Percentiles rank a stretch among this genome's conserved stretches.
Evolutionary conservation across 2,888 invertebrate genomes (phyloP).

Genomic region (Podotricha telesiphe): DNA sequence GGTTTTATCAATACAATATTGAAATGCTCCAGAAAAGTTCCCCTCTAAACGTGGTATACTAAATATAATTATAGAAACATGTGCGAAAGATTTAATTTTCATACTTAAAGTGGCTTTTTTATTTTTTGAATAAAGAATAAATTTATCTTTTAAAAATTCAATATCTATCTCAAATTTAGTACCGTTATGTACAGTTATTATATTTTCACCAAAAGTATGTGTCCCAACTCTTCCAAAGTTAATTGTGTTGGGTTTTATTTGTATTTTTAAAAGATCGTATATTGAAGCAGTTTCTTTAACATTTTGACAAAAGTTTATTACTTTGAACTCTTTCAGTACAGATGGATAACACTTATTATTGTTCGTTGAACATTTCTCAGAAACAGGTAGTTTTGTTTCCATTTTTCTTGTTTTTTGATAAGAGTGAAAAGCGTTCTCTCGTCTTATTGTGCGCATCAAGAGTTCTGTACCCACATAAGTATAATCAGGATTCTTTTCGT

Average conservation of each 20-base stretch:
- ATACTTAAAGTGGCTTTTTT: slow-evolving; percentile 52
- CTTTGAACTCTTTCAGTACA: slow-evolving; percentile 42
- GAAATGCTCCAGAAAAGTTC: slow-evolving; percentile 56
- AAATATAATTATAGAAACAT: slow-evolving; percentile 55
- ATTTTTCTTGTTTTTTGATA: slow-evolving; percentile 55
- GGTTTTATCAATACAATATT: slow-evolving; percentile 64
- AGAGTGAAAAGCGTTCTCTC: slow-evolving; percentile 53
- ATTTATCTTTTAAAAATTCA: slow-evolving; percentile 54
- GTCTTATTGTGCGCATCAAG: slow-evolving; percentile 49
- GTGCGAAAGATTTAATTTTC: slow-evolving; percentile 56
- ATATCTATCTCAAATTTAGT: slow-evolving; percentile 60
- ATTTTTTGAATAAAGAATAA: slow-evolving; percentile 60
- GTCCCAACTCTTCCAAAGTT: slow-evolving; percentile 69
- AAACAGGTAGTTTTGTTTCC: slow-evolving; percentile 48
- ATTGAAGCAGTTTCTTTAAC: slow-evolving; percentile 49
- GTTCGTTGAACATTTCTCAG: slow-evolving; percentile 53
- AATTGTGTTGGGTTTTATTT: slow-evolving; percentile 58
- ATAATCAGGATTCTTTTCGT: slow-evolving; percentile 57
- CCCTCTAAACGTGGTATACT: slow-evolving; percentile 62
- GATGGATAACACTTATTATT: slow-evolving; percentile 55
- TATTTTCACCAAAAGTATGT: slow-evolving; percentile 59
- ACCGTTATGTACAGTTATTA: slow-evolving; percentile 63
- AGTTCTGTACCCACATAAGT: slow-evolving; percentile 62
- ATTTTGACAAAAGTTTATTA: slow-evolving; percentile 57
- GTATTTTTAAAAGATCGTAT: slow-evolving; percentile 62